phyloP scores from a whole-genome alignment of 2,113 vertebrate species.

The Steatornis caripensis region DNA sequence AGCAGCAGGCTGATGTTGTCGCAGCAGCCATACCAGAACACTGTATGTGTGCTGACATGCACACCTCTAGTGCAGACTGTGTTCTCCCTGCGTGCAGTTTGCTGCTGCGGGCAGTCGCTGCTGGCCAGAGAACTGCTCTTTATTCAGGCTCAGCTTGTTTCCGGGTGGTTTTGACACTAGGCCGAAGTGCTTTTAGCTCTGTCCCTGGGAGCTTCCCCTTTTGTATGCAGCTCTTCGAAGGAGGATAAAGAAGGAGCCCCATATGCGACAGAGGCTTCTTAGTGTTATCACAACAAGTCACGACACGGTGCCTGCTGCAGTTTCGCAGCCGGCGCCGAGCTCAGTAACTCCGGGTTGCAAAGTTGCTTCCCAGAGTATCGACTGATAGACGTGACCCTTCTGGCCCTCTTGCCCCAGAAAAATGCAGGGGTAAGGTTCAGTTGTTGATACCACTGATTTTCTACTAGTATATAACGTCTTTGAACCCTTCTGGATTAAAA shows the following conservation, averaged over 20 bases:
- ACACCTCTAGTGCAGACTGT: fast-evolving
- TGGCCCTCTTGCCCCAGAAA: neutral
- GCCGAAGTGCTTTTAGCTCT: neutral
- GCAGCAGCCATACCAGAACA: fast-evolving
- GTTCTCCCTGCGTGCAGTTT: neutral
- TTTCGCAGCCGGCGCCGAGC: neutral
- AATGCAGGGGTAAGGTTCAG: neutral
- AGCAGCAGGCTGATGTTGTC: too few relatives aligned
- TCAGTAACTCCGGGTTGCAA: neutral
- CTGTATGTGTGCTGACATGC: fast-evolving
- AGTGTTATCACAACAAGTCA: neutral
- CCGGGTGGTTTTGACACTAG: neutral
- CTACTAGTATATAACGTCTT: neutral
- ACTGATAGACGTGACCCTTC: neutral
- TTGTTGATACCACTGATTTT: neutral
- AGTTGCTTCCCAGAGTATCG: neutral
- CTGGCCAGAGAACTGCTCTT: neutral
- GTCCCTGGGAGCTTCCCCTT: neutral
- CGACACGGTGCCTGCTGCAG: fast-evolving
- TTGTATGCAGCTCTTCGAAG: neutral
- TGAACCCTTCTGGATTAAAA: neutral
- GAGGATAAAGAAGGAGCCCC: neutral
- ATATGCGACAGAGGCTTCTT: neutral
- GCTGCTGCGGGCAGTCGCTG: neutral
- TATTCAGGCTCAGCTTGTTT: neutral